Conservation (phyloP, 2,113 vertebrate species). For the Pteruthius melanotis region DNA sequence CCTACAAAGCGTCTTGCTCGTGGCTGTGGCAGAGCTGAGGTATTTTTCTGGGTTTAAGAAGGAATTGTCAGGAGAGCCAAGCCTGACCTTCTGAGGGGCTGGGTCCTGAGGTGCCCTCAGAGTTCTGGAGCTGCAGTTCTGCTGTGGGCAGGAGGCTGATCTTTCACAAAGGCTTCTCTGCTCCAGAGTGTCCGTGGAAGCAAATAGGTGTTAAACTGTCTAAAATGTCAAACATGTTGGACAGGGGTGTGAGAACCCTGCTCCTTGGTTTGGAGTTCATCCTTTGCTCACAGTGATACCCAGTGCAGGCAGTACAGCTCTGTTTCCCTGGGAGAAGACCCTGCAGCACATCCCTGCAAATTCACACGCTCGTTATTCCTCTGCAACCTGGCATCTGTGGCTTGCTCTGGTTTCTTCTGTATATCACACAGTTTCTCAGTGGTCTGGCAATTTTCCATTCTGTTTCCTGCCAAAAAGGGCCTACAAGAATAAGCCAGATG, state of each 20-base stretch:
- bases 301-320: background rate
- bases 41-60: background rate
- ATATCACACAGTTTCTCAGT: background rate
- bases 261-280: background rate
- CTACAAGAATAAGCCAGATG: background rate
- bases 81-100: background rate
- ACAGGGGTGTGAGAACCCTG: background rate
- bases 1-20: background rate
- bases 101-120: background rate
- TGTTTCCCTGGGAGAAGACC: background rate
- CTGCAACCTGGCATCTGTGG: background rate
- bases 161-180: background rate
- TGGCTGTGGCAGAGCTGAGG: background rate
- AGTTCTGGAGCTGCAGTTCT: background rate
- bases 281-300: background rate
- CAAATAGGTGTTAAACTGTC: background rate
- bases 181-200: background rate
- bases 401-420: background rate
- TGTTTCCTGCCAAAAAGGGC: background rate
- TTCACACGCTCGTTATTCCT: background rate
- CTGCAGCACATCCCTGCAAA: background rate
- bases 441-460: background rate
- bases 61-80: background rate
- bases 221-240: background rate
- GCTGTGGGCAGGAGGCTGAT: background rate